These are phyloP conservation scores for Zaprionus nigranus DNA, from an alignment of 1,140 invertebrate species.

Conservation along the genomic window DNA sequence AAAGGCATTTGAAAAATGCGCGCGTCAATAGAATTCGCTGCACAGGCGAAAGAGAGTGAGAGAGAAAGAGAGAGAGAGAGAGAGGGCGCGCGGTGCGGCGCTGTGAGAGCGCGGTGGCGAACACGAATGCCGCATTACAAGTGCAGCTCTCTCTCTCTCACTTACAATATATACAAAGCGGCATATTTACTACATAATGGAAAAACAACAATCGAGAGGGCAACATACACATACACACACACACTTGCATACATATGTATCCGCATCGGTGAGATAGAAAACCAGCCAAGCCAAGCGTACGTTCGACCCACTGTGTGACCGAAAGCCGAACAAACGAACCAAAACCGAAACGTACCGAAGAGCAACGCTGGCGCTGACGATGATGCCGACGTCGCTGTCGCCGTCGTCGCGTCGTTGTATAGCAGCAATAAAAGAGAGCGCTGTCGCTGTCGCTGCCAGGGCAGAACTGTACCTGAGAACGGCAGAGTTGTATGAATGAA, in stretches of 20 bases:
- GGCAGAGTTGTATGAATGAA: conserved; percentile 75
- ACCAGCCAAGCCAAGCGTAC: conserved; percentile 69
- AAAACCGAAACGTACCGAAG: conserved; percentile 29
- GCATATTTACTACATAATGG: conserved; percentile 75
- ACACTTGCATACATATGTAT: conserved; percentile 50
- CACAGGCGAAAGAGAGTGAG: conserved; percentile 11
- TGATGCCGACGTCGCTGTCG: conserved; percentile 1
- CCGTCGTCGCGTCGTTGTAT: conserved; percentile 19
- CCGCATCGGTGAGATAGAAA: conserved; percentile 69
- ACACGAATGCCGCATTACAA: conserved; percentile 64
- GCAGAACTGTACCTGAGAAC: conserved; percentile 78
- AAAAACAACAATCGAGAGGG: conserved; percentile 61
- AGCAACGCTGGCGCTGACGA: conserved; percentile 7
- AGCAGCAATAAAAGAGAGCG: conserved; percentile 32
- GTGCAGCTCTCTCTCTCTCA: conserved; percentile 59
- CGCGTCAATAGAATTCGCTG: conserved; percentile 78
- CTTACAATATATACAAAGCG: conserved; percentile 47
- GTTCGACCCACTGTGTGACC: conserved; percentile 63
- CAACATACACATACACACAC: not conserved
- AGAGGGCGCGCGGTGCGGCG: no score
- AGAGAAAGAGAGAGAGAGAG: not conserved
- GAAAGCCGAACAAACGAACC: conserved; percentile 40
- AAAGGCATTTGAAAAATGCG: conserved; percentile 79
- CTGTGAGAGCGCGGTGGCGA: conserved; percentile 21
- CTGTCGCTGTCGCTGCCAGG: conserved; percentile 35